These are phyloP conservation scores for Chaetura pelagica DNA, from an alignment of 2,113 vertebrate genomes.

Conservation along the genomic window DNA sequence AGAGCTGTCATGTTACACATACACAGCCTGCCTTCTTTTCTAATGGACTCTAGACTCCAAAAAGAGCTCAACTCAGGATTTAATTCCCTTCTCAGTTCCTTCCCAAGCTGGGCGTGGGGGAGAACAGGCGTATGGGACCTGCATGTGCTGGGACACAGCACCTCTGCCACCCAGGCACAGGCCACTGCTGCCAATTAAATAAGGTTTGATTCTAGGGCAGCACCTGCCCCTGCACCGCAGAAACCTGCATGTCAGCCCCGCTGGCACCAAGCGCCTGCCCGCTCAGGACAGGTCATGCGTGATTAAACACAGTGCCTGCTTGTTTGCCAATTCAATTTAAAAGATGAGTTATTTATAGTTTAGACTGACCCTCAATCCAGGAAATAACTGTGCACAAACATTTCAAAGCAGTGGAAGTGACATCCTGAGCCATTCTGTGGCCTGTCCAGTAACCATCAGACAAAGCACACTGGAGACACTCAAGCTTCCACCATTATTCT, in stretches of 20 bases:
- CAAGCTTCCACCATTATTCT: not conserved
- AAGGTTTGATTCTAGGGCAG: not conserved
- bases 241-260: not conserved
- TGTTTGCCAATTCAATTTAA: slow-evolving; percentile 13
- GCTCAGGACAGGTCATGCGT: not conserved
- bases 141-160: not conserved
- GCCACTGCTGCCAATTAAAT: not conserved
- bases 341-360: not conserved
- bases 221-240: not conserved
- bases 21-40: not conserved
- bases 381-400: slow-evolving; percentile 21
- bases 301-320: not conserved
- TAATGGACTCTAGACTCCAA: not conserved
- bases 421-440: not conserved
- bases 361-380: not conserved
- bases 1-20: not conserved
- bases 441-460: not conserved
- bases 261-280: not conserved
- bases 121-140: not conserved
- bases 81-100: not conserved
- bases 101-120: not conserved
- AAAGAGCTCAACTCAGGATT: not conserved
- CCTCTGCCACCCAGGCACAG: not conserved
- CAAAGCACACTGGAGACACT: not conserved
- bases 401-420: slow-evolving; percentile 22